A percentile compares a stretch with the other conserved stretches of the same genome.
Evolutionary conservation across 2,888 invertebrate species (phyloP).

Genomic region (Microctonus aethiopoides): DNA sequence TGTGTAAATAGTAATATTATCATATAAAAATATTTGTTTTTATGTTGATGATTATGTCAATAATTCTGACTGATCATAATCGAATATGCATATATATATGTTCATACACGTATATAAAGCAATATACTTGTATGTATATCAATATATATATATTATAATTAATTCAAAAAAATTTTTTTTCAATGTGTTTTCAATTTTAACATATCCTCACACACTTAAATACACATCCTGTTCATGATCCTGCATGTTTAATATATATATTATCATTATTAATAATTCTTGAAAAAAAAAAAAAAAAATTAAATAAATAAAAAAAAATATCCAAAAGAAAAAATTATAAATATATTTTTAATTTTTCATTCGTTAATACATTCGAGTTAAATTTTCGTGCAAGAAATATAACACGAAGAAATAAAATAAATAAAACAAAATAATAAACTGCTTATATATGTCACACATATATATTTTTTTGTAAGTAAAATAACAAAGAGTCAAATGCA

Average conservation of each 20-base stretch:
- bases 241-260: neutral
- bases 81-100: constrained; percentile 35
- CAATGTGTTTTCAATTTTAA: constrained; percentile 54
- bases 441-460: neutral
- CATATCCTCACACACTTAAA: constrained; percentile 33
- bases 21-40: constrained; percentile 35
- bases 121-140: constrained; percentile 42
- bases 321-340: too few relatives aligned
- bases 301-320: too few relatives aligned
- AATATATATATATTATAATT: constrained; percentile 37
- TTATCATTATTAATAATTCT: neutral
- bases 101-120: too few relatives aligned
- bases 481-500: constrained; percentile 15
- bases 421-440: neutral
- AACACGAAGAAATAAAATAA: neutral
- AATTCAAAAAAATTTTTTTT: constrained; percentile 45
- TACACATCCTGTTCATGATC: constrained; percentile 22
- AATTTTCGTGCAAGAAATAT: too few relatives aligned
- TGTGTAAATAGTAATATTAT: constrained; percentile 22
- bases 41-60: constrained; percentile 25
- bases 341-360: too few relatives aligned
- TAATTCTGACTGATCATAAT: constrained; percentile 26
- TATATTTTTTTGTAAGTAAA: constrained; percentile 2
- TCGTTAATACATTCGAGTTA: too few relatives aligned
- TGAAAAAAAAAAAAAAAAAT: constrained; percentile 41